Percentiles rank a stretch among this genome's conserved stretches.
Conservation (phyloP, 1,140 invertebrate genomes). For the Camponotus pennsylvanicus region DNA sequence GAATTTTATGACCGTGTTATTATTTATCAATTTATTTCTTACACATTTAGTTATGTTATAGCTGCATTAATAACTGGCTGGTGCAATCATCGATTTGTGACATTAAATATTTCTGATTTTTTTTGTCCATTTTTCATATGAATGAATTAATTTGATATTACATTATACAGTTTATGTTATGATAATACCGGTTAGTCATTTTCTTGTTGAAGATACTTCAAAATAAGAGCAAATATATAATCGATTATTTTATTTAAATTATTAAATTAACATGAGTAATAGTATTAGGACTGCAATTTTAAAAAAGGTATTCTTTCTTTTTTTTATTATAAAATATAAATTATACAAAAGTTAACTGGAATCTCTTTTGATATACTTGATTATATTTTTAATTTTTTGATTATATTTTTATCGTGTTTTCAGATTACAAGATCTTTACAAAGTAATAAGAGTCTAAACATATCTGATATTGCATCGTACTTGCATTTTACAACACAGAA, state of each 20-base stretch:
- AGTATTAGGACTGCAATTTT: constrained; percentile 49
- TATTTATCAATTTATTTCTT: too few relatives aligned
- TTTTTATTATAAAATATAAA: neutral
- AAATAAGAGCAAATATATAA: neutral
- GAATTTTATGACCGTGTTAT: too few relatives aligned
- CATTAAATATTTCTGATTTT: too few relatives aligned
- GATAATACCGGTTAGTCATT: neutral
- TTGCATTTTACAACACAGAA: constrained; percentile 34
- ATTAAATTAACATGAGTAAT: constrained; percentile 57
- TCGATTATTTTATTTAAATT: neutral
- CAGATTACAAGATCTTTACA: constrained; percentile 54
- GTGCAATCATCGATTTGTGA: too few relatives aligned
- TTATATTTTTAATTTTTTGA: neutral
- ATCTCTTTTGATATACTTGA: neutral
- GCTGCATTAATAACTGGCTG: too few relatives aligned
- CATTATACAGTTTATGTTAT: too few relatives aligned
- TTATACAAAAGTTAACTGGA: neutral
- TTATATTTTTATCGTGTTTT: constrained; percentile 29
- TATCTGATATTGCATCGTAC: constrained; percentile 26
- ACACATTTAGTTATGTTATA: too few relatives aligned
- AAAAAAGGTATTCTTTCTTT: constrained; percentile 56
- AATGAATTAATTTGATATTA: too few relatives aligned
- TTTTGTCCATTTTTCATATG: too few relatives aligned
- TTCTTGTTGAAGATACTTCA: neutral
- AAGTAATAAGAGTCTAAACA: constrained; percentile 33